Evolutionary conservation across 1,140 invertebrate genomes (phyloP).

Genomic region (Dendroctonus ponderosae): DNA sequence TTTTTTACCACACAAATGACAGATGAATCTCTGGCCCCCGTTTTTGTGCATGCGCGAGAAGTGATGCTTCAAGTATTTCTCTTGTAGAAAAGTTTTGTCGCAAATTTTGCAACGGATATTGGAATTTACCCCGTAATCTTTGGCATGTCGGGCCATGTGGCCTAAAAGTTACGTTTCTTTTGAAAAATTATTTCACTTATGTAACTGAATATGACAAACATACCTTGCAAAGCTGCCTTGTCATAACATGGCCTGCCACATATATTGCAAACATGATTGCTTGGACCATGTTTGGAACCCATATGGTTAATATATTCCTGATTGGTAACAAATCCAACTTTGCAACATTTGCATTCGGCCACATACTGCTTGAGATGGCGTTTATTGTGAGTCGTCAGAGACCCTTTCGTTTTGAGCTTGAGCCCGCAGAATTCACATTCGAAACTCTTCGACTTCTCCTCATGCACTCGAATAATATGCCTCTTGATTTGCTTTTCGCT

Average conservation of each 20-base stretch:
- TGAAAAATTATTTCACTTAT: constrained; percentile 2
- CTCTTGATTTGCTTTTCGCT: constrained; percentile 36
- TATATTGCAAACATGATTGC: constrained; percentile 42
- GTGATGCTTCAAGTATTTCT: constrained; percentile 41
- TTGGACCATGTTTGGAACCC: constrained; percentile 40
- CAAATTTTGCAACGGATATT: constrained; percentile 54
- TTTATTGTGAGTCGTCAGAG: constrained; percentile 64
- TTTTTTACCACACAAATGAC: constrained; percentile 43
- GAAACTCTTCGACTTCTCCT: constrained; percentile 34
- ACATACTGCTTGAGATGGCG: constrained; percentile 58
- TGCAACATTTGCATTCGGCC: constrained; percentile 41
- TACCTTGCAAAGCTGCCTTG: constrained; percentile 38
- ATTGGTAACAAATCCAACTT: constrained; percentile 44
- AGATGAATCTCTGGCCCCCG: constrained; percentile 39
- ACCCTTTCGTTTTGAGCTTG: constrained; percentile 65
- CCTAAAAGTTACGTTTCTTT: constrained; percentile 14
- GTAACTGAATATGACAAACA: neutral
- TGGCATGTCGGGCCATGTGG: constrained; percentile 38
- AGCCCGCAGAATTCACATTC: constrained; percentile 51
- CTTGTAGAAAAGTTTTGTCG: constrained; percentile 48
- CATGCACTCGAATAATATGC: constrained; percentile 56
- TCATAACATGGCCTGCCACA: constrained; percentile 42
- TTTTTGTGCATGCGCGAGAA: constrained; percentile 39
- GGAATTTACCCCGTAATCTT: constrained; percentile 43
- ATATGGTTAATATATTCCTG: constrained; percentile 43